These are phyloP conservation scores for Cosmia trapezina DNA, from an alignment of 2,888 invertebrate species.

Conservation along the genomic window DNA sequence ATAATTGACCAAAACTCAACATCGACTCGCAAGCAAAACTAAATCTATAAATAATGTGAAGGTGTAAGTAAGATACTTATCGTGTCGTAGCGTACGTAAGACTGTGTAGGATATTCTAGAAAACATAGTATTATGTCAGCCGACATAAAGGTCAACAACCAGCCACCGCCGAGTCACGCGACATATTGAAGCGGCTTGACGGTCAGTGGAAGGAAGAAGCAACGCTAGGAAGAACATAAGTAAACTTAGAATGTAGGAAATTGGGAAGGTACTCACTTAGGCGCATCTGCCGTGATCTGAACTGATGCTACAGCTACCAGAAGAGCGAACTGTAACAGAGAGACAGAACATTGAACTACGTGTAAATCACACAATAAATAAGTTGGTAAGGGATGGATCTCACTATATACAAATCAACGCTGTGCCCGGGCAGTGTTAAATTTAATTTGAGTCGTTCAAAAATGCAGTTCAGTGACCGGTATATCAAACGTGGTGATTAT, in stretches of 20 bases:
- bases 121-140: slow-evolving; percentile 20
- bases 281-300: slow-evolving; percentile 83
- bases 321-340: slow-evolving; percentile 86
- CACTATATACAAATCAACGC: background rate
- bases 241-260: slow-evolving; percentile 3
- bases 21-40: slow-evolving; percentile 42
- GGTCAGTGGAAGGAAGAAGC: background rate
- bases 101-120: slow-evolving; percentile 1
- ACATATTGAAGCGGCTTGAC: background rate
- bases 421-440: too few species aligned
- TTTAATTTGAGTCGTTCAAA: too few species aligned
- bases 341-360: slow-evolving; percentile 39
- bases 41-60: slow-evolving; percentile 5
- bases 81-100: background rate
- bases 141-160: slow-evolving; percentile 27
- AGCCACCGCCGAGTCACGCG: slow-evolving; percentile 10
- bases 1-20: background rate
- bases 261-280: slow-evolving; percentile 81
- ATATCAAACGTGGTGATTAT: background rate
- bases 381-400: background rate
- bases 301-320: slow-evolving; percentile 85
- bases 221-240: background rate
- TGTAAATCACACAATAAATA: slow-evolving; percentile 1
- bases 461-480: background rate
- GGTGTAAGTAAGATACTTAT: slow-evolving; percentile 1